Conservation (phyloP, 2,888 invertebrate species). For the Sialis lutaria region DNA sequence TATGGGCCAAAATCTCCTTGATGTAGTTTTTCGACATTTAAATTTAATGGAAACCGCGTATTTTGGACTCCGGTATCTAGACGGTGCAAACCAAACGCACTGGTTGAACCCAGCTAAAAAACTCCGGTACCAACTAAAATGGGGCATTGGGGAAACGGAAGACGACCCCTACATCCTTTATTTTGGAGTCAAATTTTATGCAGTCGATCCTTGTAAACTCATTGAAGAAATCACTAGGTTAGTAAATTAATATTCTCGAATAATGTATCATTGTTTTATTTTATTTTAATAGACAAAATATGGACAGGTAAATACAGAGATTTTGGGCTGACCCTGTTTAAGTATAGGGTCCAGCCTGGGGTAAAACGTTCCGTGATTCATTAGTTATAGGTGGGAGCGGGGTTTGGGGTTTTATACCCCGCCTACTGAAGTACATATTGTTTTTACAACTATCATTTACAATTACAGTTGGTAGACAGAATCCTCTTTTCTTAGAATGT, state of each 20-base stretch:
- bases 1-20: conserved; percentile 76
- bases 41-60: conserved; percentile 92
- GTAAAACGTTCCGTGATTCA: too few species aligned
- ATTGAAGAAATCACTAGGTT: conserved; percentile 92
- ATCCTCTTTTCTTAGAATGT: too few species aligned
- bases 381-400: too few species aligned
- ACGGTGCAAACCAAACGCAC: conserved; percentile 87
- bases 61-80: conserved; percentile 86
- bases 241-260: conserved; percentile 10
- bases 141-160: conserved; percentile 29
- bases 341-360: too few species aligned
- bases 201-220: conserved; percentile 90
- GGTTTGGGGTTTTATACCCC: too few species aligned
- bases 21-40: conserved; percentile 81
- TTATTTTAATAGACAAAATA: too few species aligned
- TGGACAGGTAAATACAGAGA: too few species aligned
- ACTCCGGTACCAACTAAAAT: conserved; percentile 70
- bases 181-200: conserved; percentile 95
- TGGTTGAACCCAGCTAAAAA: conserved; percentile 89
- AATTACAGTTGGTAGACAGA: too few species aligned
- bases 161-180: conserved; percentile 59
- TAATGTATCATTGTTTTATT: too few species aligned
- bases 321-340: neutral
- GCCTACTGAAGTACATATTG: too few species aligned
- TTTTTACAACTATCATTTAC: too few species aligned